A percentile compares a stretch with the other conserved stretches of the same genome.
These are phyloP conservation scores for Leucophenga maculata DNA, from an alignment of 2,888 invertebrate genomes.

Conservation along the genomic window DNA sequence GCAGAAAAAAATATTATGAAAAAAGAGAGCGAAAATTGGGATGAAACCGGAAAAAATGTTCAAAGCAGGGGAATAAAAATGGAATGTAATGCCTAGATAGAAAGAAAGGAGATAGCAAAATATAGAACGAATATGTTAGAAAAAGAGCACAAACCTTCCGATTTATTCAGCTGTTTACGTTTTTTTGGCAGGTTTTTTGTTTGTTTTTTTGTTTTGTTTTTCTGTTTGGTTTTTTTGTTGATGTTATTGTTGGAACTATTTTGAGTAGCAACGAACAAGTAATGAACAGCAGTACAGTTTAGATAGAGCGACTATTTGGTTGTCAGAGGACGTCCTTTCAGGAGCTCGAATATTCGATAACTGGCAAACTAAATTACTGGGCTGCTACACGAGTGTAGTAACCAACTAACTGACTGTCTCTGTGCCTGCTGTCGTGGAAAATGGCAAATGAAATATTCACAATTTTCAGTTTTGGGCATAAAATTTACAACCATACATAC, in stretches of 20 bases:
- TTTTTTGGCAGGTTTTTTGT: no score
- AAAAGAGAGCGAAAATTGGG: not conserved
- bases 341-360: constrained; percentile 2
- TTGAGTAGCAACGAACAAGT: not conserved
- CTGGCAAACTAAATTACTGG: not conserved
- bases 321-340: constrained; percentile 5
- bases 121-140: no score
- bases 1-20: not conserved
- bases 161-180: no score
- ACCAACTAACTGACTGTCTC: not conserved
- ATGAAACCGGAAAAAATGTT: not conserved
- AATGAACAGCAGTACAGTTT: not conserved
- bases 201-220: no score
- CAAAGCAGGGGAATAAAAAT: not conserved
- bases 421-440: constrained; percentile 4
- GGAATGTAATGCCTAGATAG: not conserved
- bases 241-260: not conserved
- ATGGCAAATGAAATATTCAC: constrained; percentile 19
- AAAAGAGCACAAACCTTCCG: no score
- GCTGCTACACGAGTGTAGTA: not conserved
- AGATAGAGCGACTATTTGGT: no score
- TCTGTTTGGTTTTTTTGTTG: no score
- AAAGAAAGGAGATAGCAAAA: not conserved
- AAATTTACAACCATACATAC: not conserved
- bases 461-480: constrained; percentile 14